Evolutionary conservation across 2,113 vertebrate species (phyloP).

Genomic region (Phodopus roborovskii): DNA sequence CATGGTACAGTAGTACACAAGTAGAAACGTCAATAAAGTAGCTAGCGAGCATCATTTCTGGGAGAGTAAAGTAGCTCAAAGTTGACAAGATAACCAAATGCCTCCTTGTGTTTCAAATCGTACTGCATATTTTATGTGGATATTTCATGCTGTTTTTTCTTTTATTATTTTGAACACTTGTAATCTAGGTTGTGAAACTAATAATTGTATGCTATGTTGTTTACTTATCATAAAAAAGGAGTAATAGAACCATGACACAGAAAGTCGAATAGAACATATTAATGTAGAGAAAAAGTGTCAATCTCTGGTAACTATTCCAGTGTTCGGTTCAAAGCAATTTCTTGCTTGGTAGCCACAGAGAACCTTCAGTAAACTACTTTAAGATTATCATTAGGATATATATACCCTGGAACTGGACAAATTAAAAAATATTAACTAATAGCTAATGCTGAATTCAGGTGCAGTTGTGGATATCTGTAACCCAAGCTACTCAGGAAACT

Average conservation of each 20-base stretch:
- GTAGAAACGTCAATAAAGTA: conserved; percentile 81
- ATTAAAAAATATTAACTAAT: background rate
- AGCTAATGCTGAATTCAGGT: background rate
- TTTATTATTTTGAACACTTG: background rate
- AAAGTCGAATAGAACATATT: background rate
- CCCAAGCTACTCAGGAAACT: background rate
- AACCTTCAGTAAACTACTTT: background rate
- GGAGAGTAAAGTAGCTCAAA: conserved; percentile 35
- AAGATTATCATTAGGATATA: background rate
- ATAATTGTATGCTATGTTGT: background rate
- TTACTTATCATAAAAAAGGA: background rate
- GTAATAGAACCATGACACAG: background rate
- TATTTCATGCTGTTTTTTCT: background rate
- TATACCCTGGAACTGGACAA: background rate
- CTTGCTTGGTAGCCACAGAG: background rate
- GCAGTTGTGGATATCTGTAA: background rate
- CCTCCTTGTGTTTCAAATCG: background rate
- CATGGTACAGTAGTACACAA: conserved; percentile 79
- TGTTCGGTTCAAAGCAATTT: background rate
- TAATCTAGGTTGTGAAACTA: background rate
- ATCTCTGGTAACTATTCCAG: background rate
- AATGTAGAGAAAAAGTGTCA: background rate
- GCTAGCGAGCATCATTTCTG: conserved; percentile 25
- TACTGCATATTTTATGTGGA: background rate
- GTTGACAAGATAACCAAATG: conserved; percentile 47